phyloP scores from a whole-genome alignment of 2,113 vertebrate species.

The Saccopteryx bilineata region DNA sequence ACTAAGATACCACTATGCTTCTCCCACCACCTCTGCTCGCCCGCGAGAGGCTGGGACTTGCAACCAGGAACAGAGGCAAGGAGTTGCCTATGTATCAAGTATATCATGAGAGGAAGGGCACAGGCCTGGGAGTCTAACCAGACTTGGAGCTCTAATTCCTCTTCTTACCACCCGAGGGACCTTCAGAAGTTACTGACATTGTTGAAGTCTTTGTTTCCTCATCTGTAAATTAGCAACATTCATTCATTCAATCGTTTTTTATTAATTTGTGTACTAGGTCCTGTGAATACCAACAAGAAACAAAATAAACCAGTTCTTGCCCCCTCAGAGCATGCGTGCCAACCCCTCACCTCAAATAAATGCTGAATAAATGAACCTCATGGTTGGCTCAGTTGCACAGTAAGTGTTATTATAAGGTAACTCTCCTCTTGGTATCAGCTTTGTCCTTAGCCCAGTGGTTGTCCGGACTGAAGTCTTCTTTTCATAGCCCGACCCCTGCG shows the following conservation, averaged over 20 bases:
- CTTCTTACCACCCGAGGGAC: background rate
- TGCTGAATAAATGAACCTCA: background rate
- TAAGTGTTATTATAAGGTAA: background rate
- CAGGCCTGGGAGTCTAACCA: background rate
- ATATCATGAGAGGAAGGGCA: background rate
- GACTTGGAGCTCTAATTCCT: slow-evolving; percentile 1
- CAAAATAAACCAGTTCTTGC: background rate
- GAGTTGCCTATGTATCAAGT: background rate
- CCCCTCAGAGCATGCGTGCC: background rate
- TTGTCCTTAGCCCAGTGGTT: background rate
- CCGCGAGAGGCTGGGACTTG: background rate
- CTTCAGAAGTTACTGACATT: background rate
- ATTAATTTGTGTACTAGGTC: background rate
- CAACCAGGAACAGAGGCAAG: background rate
- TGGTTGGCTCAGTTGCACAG: background rate
- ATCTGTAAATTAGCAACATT: background rate
- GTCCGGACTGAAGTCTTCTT: background rate
- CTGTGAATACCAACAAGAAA: background rate
- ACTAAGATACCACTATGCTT: background rate
- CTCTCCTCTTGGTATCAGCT: background rate
- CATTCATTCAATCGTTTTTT: background rate
- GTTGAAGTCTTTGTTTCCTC: background rate
- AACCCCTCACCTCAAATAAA: background rate
- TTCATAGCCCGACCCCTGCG: background rate
- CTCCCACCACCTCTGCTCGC: background rate